Conservation (phyloP, 2,888 invertebrate species). For the Elegia similella region DNA sequence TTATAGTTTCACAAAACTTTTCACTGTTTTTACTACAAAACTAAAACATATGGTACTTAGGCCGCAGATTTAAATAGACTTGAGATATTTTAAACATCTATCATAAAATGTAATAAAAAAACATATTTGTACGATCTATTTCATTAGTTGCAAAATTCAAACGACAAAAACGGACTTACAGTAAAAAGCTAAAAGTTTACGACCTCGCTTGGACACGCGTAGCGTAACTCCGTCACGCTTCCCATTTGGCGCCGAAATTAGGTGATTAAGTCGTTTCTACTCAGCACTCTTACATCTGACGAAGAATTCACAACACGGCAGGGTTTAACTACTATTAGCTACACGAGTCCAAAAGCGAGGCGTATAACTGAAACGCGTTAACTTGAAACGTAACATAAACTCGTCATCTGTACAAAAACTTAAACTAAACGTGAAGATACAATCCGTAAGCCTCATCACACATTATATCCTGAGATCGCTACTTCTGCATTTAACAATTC, state of each 20-base stretch:
- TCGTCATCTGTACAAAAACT: conserved; percentile 62
- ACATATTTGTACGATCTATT: conserved; percentile 11
- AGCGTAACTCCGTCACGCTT: neutral
- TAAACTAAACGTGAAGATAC: conserved; percentile 32
- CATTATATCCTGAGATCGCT: conserved; percentile 8
- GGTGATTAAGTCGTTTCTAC: no score
- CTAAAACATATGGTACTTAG: neutral
- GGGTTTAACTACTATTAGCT: neutral
- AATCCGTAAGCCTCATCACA: conserved; percentile 13
- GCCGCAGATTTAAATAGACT: neutral
- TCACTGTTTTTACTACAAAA: no score
- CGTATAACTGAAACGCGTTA: conserved; percentile 28
- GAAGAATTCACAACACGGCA: no score
- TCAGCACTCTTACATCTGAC: no score
- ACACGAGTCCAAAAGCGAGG: neutral
- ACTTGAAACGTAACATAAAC: conserved; percentile 48
- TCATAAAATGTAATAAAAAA: neutral
- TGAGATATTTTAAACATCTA: neutral
- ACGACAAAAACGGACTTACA: conserved; percentile 1
- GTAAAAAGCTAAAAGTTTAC: neutral
- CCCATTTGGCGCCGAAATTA: no score
- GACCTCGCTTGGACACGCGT: neutral
- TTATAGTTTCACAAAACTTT: no score
- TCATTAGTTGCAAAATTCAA: conserved; percentile 9
- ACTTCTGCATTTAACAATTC: conserved; percentile 2